Evolutionary conservation across 2,888 invertebrate genomes (phyloP).

Genomic region (Anthrax anthrax): DNA sequence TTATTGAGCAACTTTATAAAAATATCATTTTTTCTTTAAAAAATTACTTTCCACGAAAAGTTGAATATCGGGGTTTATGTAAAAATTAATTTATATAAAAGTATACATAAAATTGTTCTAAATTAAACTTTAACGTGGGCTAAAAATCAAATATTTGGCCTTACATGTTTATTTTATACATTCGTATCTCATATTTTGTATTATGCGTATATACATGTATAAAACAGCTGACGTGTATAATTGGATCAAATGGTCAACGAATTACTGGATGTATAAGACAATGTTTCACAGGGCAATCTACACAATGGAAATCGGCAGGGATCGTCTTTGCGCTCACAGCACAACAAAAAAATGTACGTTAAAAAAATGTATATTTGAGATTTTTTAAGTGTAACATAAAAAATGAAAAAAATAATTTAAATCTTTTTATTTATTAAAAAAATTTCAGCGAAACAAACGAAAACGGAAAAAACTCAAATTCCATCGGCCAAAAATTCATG

Average conservation of each 20-base stretch:
- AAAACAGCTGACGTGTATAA: slow-evolving; percentile 37
- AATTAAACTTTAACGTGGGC: too few relatives aligned
- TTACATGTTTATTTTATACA: too few relatives aligned
- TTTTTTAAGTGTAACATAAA: not conserved
- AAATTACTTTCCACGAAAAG: slow-evolving; percentile 29
- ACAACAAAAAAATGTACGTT: slow-evolving; percentile 44
- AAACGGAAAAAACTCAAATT: slow-evolving; percentile 49
- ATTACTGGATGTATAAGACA: slow-evolving; percentile 37
- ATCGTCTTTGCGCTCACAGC: slow-evolving; percentile 42
- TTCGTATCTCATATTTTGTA: too few relatives aligned
- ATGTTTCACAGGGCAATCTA: slow-evolving; percentile 37
- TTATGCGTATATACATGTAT: not conserved
- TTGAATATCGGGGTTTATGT: slow-evolving; percentile 32
- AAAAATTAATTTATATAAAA: slow-evolving; percentile 10
- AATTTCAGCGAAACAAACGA: slow-evolving; percentile 28
- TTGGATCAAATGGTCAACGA: slow-evolving; percentile 35
- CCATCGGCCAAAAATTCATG: slow-evolving; percentile 77
- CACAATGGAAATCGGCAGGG: slow-evolving; percentile 40
- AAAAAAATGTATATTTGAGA: not conserved
- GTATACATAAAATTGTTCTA: slow-evolving; percentile 10
- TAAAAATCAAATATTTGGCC: too few relatives aligned
- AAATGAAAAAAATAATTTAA: too few relatives aligned
- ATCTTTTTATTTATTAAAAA: not conserved
- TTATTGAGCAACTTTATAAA: too few relatives aligned
- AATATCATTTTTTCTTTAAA: not conserved